Percentiles rank a stretch among this genome's conserved stretches.
Conservation (phyloP, 2,113 vertebrate species). For the Oreochromis spilurus region DNA sequence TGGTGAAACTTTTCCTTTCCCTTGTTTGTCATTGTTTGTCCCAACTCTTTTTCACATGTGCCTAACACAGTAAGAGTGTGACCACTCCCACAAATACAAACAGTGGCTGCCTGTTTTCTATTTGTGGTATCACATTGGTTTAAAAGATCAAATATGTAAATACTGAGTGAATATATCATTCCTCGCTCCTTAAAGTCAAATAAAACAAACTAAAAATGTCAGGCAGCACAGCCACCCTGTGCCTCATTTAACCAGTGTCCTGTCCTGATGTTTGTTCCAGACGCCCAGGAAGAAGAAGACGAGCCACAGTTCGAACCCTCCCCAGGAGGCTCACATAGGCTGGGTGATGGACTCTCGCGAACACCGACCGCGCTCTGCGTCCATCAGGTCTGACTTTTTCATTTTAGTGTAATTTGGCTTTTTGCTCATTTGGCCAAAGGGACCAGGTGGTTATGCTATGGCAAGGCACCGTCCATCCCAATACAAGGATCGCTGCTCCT, state of each 20-base stretch:
- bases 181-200: background rate
- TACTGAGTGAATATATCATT: background rate
- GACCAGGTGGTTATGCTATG: background rate
- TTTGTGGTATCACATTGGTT: background rate
- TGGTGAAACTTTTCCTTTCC: background rate
- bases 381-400: conserved; percentile 76
- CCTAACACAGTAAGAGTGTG: background rate
- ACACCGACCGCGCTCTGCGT: conserved; percentile 81
- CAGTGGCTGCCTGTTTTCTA: background rate
- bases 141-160: background rate
- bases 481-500: background rate
- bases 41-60: background rate
- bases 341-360: conserved; percentile 97
- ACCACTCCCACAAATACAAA: background rate
- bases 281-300: conserved; percentile 91
- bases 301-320: conserved; percentile 87
- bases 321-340: conserved; percentile 87
- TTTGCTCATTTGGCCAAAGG: background rate
- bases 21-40: background rate
- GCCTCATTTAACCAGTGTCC: background rate
- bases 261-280: conserved; percentile 52
- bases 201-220: background rate
- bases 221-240: background rate
- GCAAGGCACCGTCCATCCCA: background rate
- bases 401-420: background rate